phyloP scores from a whole-genome alignment of 2,113 vertebrate species.

The Melanerpes formicivorus region DNA sequence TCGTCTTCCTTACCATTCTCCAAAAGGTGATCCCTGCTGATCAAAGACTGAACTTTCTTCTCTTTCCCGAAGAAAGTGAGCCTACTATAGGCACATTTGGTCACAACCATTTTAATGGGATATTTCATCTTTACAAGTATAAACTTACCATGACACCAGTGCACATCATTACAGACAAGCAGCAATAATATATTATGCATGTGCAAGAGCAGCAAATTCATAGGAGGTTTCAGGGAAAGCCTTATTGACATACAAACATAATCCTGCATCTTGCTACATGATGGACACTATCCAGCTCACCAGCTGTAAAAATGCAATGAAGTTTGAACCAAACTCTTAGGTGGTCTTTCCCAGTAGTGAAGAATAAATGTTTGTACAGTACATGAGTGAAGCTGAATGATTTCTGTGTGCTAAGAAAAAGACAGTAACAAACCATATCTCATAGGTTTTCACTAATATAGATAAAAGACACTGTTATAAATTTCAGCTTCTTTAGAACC shows the following conservation, averaged over 20 bases:
- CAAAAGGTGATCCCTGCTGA: background rate
- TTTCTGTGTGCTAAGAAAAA: background rate
- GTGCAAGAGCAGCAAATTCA: background rate
- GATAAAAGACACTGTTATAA: background rate
- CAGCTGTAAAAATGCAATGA: background rate
- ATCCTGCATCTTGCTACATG: background rate
- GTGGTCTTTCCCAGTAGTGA: background rate
- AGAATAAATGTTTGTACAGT: background rate
- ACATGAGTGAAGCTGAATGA: background rate
- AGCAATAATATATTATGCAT: accelerated
- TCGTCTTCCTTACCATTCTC: accelerated
- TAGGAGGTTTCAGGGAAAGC: background rate
- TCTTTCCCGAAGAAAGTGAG: background rate
- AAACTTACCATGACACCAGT: background rate
- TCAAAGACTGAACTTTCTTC: background rate
- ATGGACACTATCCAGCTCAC: background rate
- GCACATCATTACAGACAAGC: background rate
- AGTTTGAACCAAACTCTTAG: no score
- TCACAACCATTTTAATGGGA: background rate
- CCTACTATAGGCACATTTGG: background rate
- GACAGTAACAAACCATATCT: background rate
- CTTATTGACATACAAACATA: background rate
- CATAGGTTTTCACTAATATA: background rate
- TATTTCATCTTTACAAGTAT: background rate
- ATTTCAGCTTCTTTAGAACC: background rate